Conservation (phyloP, 2,888 invertebrate genomes). For the Bimastos eiseni region DNA sequence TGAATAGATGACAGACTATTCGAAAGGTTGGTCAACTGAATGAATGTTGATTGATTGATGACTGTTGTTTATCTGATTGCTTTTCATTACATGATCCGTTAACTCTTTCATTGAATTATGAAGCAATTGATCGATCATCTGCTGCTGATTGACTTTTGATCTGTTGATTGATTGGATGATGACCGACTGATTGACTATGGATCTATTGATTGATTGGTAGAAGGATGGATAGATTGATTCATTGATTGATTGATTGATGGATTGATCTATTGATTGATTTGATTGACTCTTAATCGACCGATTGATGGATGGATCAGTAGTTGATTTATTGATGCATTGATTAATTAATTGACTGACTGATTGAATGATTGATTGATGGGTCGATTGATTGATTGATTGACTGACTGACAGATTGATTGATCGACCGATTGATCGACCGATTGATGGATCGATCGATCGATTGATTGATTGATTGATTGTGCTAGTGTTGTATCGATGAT, state of each 20-base stretch:
- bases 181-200: too few species aligned
- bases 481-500: slow-evolving; percentile 92
- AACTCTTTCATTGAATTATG: too few species aligned
- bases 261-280: not conserved
- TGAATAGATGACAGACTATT: too few species aligned
- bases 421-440: not conserved
- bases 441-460: not conserved
- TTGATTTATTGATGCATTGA: not conserved
- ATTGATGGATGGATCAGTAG: not conserved
- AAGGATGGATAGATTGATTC: too few species aligned
- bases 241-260: not conserved
- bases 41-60: too few species aligned
- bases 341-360: not conserved
- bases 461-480: not conserved
- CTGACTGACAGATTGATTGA: not conserved
- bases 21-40: too few species aligned
- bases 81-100: too few species aligned
- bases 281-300: not conserved
- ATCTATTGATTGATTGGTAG: too few species aligned
- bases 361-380: not conserved
- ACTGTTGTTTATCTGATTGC: too few species aligned
- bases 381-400: not conserved
- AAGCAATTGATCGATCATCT: too few species aligned
- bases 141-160: too few species aligned
- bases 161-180: too few species aligned